Percentiles rank a stretch among this genome's conserved stretches.
Evolutionary conservation across 1,140 invertebrate genomes (phyloP).

Genomic region (Sinonovacula constricta): DNA sequence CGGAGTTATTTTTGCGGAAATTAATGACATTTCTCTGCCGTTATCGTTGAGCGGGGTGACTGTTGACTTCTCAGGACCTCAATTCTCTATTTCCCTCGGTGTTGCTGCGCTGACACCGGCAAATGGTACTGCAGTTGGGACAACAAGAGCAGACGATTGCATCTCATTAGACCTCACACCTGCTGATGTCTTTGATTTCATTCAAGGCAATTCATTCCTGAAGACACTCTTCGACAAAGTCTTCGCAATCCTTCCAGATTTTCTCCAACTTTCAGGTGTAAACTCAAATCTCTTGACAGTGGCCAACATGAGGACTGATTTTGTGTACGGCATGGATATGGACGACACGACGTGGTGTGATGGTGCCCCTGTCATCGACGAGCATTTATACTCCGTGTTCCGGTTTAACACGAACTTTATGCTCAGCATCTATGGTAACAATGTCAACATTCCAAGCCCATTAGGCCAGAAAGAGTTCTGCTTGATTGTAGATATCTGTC

Average conservation of each 20-base stretch:
- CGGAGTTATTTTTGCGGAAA: no score
- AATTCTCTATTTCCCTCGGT: no score
- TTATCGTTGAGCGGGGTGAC: conserved; percentile 21
- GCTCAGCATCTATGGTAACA: neutral
- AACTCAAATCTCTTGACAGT: conserved; percentile 9
- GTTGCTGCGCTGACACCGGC: neutral
- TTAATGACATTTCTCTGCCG: conserved; percentile 10
- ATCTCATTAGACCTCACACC: neutral
- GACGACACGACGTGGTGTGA: neutral
- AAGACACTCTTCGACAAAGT: conserved; percentile 13
- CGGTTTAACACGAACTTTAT: no score
- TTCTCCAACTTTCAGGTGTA: neutral
- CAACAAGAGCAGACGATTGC: conserved; percentile 8
- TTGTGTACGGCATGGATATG: no score
- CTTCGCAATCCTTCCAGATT: neutral
- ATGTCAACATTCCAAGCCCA: neutral
- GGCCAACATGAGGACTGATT: no score
- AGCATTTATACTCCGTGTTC: conserved; percentile 12
- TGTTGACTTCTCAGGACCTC: no score
- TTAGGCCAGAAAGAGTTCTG: neutral
- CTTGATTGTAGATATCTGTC: no score
- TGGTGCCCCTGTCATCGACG: conserved; percentile 7
- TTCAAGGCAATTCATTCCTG: no score
- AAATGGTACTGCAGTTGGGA: neutral
- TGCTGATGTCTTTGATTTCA: no score